A percentile compares a stretch with the other conserved stretches of the same genome.
These are phyloP conservation scores for Cryptocephalus primarius DNA, from an alignment of 2,888 invertebrate species.

Conservation along the genomic window DNA sequence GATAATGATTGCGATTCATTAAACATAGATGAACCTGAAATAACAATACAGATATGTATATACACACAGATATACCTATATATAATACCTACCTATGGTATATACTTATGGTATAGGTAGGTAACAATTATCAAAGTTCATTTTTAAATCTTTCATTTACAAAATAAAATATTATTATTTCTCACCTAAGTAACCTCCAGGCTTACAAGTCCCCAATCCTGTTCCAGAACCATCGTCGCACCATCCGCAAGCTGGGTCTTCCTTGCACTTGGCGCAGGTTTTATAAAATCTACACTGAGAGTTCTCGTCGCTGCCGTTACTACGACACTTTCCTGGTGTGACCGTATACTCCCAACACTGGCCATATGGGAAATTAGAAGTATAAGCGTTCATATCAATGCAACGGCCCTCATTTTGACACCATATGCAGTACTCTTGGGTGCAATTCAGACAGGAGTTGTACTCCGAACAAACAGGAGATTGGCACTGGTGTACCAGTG, in stretches of 20 bases:
- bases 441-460: slow-evolving; percentile 81
- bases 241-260: slow-evolving; percentile 96
- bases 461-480: slow-evolving; percentile 70
- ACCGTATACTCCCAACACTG: slow-evolving; percentile 97
- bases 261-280: slow-evolving; percentile 70
- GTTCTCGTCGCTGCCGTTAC: slow-evolving; percentile 34
- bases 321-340: slow-evolving; percentile 35
- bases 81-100: no score
- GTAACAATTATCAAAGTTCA: no score
- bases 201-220: slow-evolving; percentile 79
- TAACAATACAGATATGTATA: no score
- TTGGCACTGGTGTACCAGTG: slow-evolving; percentile 50
- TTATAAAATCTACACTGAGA: slow-evolving; percentile 63
- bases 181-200: slow-evolving; percentile 61
- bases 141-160: no score
- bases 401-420: slow-evolving; percentile 87
- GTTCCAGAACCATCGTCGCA: slow-evolving; percentile 91
- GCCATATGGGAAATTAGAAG: slow-evolving; percentile 92
- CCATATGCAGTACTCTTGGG: slow-evolving; percentile 92
- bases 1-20: slow-evolving; percentile 44
- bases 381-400: slow-evolving; percentile 95
- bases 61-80: no score
- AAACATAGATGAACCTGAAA: slow-evolving; percentile 33
- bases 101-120: no score
- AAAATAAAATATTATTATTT: no score